Evolutionary conservation across 2,888 invertebrate genomes (phyloP).

Genomic region (Resseliella maxima): DNA sequence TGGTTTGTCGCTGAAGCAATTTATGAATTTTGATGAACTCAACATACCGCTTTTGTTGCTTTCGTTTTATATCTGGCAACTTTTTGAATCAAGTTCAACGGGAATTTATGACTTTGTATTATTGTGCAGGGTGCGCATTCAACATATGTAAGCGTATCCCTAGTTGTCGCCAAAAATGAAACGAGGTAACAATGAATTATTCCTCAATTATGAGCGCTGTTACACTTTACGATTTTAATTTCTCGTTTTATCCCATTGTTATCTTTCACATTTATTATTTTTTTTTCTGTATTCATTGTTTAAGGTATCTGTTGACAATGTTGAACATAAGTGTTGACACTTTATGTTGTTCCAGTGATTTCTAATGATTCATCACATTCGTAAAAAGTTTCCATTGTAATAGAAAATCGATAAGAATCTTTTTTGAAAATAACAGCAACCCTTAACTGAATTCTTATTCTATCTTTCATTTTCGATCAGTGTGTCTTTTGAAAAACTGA

Average conservation of each 20-base stretch:
- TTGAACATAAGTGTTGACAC: slow-evolving; percentile 43
- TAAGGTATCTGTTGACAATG: slow-evolving; percentile 21
- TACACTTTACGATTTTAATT: slow-evolving; percentile 50
- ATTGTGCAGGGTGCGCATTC: background rate
- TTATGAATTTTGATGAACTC: slow-evolving; percentile 55
- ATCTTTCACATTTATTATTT: slow-evolving; percentile 6
- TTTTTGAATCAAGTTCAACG: slow-evolving; percentile 29
- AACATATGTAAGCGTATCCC: slow-evolving; percentile 28
- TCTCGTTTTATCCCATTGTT: slow-evolving; percentile 48
- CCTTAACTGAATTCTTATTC: background rate
- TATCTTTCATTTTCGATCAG: background rate
- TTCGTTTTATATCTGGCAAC: background rate
- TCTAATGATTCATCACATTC: background rate
- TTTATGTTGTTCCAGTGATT: background rate
- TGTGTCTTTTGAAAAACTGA: background rate
- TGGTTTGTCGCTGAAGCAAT: slow-evolving; percentile 19
- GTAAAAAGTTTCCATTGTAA: background rate
- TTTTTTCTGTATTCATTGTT: background rate
- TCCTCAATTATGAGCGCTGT: slow-evolving; percentile 1
- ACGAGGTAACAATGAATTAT: slow-evolving; percentile 53
- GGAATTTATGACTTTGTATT: slow-evolving; percentile 43
- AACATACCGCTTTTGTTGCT: background rate
- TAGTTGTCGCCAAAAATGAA: background rate
- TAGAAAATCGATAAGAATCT: slow-evolving; percentile 41
- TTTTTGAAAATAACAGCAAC: background rate